Evolutionary conservation across 1,140 invertebrate species (phyloP).

Genomic region (Lucilia sericata): DNA sequence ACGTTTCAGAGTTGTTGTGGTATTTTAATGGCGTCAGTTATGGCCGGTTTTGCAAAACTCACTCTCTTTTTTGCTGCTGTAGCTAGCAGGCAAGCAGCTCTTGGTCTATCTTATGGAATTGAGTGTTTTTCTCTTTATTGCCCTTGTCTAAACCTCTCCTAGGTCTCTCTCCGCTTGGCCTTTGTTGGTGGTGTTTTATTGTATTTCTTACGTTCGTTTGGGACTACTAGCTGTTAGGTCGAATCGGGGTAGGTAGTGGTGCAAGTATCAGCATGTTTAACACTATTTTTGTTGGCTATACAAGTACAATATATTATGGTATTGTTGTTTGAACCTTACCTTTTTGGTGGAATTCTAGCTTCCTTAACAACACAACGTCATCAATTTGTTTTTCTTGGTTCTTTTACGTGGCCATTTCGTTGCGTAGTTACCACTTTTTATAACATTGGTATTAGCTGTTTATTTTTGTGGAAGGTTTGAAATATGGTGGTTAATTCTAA

Average conservation of each 20-base stretch:
- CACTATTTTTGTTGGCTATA: not conserved
- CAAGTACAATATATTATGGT: not conserved
- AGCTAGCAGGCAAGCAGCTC: not conserved
- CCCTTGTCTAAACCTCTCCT: not conserved
- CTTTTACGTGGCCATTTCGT: not conserved
- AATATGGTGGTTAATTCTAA: not conserved
- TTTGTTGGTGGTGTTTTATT: constrained; percentile 7
- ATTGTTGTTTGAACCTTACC: not conserved
- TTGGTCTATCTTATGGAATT: not conserved
- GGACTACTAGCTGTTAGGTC: too few species aligned
- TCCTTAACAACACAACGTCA: constrained; percentile 35
- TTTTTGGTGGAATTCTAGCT: constrained; percentile 32
- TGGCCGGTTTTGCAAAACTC: constrained; percentile 1
- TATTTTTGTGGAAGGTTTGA: not conserved
- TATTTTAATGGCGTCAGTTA: constrained; percentile 44
- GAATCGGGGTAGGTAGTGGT: too few species aligned
- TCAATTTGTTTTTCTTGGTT: constrained; percentile 8
- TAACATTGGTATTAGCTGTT: not conserved
- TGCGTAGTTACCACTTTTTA: not conserved
- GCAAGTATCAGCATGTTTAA: not conserved
- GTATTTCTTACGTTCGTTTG: not conserved
- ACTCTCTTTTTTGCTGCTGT: not conserved
- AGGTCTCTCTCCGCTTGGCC: not conserved
- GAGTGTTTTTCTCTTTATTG: constrained; percentile 31
- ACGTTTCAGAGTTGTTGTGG: constrained; percentile 52